Conservation (phyloP, 2,888 invertebrate species). For the Notodonta dromedarius region DNA sequence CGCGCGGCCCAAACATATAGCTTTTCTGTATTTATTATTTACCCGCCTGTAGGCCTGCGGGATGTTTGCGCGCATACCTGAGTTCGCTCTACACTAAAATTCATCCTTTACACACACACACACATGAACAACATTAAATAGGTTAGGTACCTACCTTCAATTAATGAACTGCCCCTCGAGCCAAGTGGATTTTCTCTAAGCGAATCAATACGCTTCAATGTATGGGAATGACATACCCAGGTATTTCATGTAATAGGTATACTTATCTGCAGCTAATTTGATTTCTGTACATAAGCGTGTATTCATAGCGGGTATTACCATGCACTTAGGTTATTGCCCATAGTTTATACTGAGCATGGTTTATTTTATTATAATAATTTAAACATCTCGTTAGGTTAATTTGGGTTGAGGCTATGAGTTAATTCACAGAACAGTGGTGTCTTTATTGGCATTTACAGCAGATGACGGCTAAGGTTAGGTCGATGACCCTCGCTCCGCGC, state of each 20-base stretch:
- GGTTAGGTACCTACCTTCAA: neutral
- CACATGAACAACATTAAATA: too few species aligned
- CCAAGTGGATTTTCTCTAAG: too few species aligned
- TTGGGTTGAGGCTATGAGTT: neutral
- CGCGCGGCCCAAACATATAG: slow-evolving; percentile 9
- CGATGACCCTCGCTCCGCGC: slow-evolving; percentile 20
- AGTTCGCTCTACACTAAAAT: slow-evolving; percentile 12
- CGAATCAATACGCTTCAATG: too few species aligned
- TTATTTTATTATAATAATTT: too few species aligned
- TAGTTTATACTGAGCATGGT: too few species aligned
- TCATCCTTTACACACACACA: slow-evolving; percentile 10
- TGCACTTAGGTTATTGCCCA: too few species aligned
- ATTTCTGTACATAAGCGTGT: too few species aligned
- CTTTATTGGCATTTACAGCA: slow-evolving; percentile 13
- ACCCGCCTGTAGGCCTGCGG: slow-evolving; percentile 7
- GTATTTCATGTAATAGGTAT: too few species aligned
- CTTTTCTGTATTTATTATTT: slow-evolving; percentile 6
- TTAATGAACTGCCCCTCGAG: too few species aligned
- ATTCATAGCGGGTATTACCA: too few species aligned
- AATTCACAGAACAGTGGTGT: slow-evolving; percentile 6
- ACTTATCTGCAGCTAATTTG: too few species aligned
- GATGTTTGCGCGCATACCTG: slow-evolving; percentile 28
- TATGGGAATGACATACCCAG: too few species aligned
- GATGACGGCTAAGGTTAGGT: slow-evolving; percentile 17
- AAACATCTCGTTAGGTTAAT: neutral